Conservation (phyloP, 2,888 invertebrate genomes). For the Scaptomyza polygonia region DNA sequence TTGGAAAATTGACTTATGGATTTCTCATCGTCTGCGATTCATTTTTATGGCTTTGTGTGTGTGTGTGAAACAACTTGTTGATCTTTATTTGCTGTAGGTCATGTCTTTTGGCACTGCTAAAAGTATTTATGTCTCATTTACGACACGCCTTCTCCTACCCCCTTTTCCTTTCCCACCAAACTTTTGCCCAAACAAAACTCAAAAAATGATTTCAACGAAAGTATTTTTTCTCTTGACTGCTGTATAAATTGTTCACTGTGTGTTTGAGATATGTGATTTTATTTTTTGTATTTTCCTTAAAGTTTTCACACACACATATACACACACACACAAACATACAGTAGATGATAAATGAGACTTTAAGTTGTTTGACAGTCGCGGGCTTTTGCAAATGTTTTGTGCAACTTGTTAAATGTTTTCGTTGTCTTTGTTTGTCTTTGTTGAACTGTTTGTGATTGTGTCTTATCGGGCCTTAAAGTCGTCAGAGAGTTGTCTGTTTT, state of each 20-base stretch:
- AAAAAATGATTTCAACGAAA: constrained; percentile 67
- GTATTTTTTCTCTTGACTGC: constrained; percentile 36
- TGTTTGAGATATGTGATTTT: constrained; percentile 13
- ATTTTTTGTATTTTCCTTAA: constrained; percentile 49
- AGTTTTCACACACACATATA: constrained; percentile 43
- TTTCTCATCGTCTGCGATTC: constrained; percentile 72
- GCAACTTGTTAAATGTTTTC: constrained; percentile 56
- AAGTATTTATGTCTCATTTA: constrained; percentile 60
- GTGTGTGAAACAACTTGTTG: constrained; percentile 69
- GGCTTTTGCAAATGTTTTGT: constrained; percentile 46
- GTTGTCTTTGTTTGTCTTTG: constrained; percentile 22
- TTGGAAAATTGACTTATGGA: constrained; percentile 81
- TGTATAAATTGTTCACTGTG: constrained; percentile 57
- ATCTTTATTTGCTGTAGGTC: constrained; percentile 78
- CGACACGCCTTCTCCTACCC: constrained; percentile 1
- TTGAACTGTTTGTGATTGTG: constrained; percentile 47
- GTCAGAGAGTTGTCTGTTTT: constrained; percentile 69
- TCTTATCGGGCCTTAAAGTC: constrained; percentile 66
- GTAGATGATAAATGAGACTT: constrained; percentile 82
- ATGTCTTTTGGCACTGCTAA: constrained; percentile 64
- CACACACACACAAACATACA: constrained; percentile 4
- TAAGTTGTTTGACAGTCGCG: constrained; percentile 80
- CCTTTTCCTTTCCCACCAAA: too few relatives aligned
- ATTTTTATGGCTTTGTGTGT: constrained; percentile 64
- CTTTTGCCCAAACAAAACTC: not conserved